phyloP scores from a whole-genome alignment of 2,797 vertebrate genomes.

The Cuculus canorus region DNA sequence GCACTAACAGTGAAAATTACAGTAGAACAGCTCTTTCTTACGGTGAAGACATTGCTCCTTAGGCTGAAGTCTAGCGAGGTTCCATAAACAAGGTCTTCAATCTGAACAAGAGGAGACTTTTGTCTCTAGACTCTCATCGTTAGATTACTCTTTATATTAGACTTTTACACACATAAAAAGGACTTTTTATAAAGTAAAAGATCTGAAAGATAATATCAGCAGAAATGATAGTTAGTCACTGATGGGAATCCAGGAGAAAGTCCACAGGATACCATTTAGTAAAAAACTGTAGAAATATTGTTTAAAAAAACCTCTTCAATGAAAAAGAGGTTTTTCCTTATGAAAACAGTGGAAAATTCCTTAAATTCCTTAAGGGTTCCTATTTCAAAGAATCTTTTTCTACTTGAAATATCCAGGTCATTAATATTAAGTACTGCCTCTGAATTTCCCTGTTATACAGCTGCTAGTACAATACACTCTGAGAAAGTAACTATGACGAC shows the following conservation, averaged over 20 bases:
- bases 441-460: neutral
- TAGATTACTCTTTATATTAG: neutral
- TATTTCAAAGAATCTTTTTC: neutral
- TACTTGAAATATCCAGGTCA: neutral
- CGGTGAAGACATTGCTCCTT: neutral
- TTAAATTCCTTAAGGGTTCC: neutral
- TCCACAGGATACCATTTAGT: neutral
- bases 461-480: neutral
- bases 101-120: neutral
- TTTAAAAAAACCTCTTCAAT: neutral
- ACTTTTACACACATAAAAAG: neutral
- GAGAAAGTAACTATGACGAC: neutral
- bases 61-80: neutral
- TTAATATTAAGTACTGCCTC: neutral
- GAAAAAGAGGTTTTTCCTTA: neutral
- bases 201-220: neutral
- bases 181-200: neutral
- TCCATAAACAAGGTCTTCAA: neutral
- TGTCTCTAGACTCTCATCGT: neutral
- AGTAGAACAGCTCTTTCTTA: neutral
- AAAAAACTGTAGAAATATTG: neutral
- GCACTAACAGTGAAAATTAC: neutral
- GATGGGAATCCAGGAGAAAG: neutral
- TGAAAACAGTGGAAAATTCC: neutral
- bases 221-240: neutral